These are phyloP conservation scores for Solenodon paradoxus DNA, from an alignment of 2,113 vertebrate genomes.

Conservation along the genomic window DNA sequence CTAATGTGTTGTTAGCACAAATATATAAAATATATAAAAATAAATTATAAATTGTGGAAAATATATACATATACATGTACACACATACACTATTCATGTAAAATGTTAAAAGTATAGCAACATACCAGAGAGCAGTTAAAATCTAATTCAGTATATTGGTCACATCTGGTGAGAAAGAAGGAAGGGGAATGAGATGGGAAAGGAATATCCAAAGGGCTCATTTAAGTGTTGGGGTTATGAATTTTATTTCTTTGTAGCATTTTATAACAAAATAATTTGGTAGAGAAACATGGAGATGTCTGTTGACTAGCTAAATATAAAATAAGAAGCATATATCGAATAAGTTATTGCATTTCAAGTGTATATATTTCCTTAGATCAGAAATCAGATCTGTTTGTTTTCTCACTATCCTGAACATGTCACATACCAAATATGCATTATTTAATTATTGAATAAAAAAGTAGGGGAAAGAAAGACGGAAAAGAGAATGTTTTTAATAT, in stretches of 20 bases:
- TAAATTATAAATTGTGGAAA: background rate
- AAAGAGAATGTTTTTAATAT: background rate
- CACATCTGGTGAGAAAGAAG: background rate
- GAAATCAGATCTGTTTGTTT: background rate
- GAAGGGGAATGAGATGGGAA: background rate
- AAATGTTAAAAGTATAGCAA: background rate
- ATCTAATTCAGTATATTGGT: background rate
- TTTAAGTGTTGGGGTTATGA: background rate
- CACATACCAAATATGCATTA: background rate
- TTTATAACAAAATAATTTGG: constrained; percentile 19
- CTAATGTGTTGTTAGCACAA: background rate
- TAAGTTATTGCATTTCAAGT: background rate
- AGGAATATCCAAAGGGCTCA: background rate
- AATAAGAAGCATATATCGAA: background rate
- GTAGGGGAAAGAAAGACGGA: background rate
- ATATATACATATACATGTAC: too few relatives aligned
- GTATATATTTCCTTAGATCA: background rate
- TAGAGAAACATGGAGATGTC: background rate
- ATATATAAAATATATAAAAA: background rate
- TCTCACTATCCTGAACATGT: background rate
- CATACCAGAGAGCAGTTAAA: background rate
- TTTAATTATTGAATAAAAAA: background rate
- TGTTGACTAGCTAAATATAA: background rate
- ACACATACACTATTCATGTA: background rate
- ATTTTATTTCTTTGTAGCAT: background rate